These are phyloP conservation scores for Tromatobia lineatoria DNA, from an alignment of 2,888 invertebrate genomes.

Conservation along the genomic window DNA sequence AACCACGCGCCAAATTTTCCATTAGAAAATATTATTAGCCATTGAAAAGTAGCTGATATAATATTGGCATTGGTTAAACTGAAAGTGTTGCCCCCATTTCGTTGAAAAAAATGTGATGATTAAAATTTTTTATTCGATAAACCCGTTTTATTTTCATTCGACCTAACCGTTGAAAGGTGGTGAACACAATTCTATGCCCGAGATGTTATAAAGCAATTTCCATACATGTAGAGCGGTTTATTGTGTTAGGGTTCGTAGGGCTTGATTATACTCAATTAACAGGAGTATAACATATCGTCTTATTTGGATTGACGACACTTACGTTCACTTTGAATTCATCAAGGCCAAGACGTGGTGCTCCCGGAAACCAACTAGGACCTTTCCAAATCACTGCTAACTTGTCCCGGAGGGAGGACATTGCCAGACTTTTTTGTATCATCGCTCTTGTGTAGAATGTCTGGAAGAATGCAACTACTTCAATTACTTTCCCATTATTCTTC, in stretches of 20 bases:
- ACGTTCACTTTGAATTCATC: constrained; percentile 92
- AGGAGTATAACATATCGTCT: background rate
- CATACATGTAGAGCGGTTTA: background rate
- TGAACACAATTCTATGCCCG: background rate
- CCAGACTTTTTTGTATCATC: constrained; percentile 88
- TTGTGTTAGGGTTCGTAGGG: background rate
- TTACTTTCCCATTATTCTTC: background rate
- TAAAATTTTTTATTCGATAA: too few species aligned
- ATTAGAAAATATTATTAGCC: too few species aligned
- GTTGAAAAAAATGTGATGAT: too few species aligned
- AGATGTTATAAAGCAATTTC: background rate
- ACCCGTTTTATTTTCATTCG: too few species aligned
- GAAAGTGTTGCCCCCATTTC: too few species aligned
- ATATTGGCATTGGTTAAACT: too few species aligned
- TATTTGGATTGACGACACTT: constrained; percentile 80
- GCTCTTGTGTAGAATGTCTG: constrained; percentile 92
- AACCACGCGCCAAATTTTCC: too few species aligned
- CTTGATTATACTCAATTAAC: background rate
- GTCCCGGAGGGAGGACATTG: constrained; percentile 87
- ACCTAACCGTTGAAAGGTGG: background rate
- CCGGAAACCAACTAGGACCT: constrained; percentile 96
- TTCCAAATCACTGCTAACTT: constrained; percentile 91
- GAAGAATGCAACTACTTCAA: constrained; percentile 20
- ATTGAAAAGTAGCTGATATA: too few species aligned
- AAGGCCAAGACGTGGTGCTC: constrained; percentile 91